Base-by-base conservation (phyloP, 2,113 vertebrate genomes). In the Cygnus buccinator region DNA sequence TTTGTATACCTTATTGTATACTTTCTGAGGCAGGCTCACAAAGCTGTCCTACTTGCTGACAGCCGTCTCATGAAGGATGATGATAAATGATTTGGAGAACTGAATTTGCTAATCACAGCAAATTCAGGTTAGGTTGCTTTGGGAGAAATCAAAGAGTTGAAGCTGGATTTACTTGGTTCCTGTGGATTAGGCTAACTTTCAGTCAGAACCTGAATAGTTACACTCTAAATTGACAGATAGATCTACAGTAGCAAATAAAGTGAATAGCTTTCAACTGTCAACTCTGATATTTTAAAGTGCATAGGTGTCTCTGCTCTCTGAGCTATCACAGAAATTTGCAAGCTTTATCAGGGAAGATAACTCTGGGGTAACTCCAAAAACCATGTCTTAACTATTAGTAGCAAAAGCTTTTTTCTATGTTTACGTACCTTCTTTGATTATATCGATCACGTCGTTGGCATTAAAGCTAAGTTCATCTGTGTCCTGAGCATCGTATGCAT, bases 401-500 rank as follows among this genome's bases (percentile, higher is more conserved):
- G 9, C 20, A 57, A 9, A 52, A 13, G 13, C 5, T 3, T 28
- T 13, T 28, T 13, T 9, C 7, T 20, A 13, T 31, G 10, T 2
- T 9, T 28, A 33, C 97, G 22, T 92, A 99, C 99, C 99, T 98
- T 99, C 99, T 97, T 98, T 99, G 93, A 99, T 89, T 62, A 99
- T 98, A 41, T 99, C 99, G 5, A 99, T 99, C n/a, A 99, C 5
- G 1, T 99, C 99, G 1, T 99, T 98, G 79, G 99, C 99, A 2
- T 99, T 99, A 95, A 99, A 99, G 97, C 99, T 99, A 73, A 99
- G 99, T 97, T 99, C 99, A 1, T 99, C 99, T 0, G 99, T 99
- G 98, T 99, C 99, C 97, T 99, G 99, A 94, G 99, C 99, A 5
- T 99, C 99, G 2, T 99, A 99, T 48, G 99, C 99, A 1, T 99